Evolutionary conservation across 2,113 vertebrate species (phyloP).

Genomic region (Pandion haliaetus): DNA sequence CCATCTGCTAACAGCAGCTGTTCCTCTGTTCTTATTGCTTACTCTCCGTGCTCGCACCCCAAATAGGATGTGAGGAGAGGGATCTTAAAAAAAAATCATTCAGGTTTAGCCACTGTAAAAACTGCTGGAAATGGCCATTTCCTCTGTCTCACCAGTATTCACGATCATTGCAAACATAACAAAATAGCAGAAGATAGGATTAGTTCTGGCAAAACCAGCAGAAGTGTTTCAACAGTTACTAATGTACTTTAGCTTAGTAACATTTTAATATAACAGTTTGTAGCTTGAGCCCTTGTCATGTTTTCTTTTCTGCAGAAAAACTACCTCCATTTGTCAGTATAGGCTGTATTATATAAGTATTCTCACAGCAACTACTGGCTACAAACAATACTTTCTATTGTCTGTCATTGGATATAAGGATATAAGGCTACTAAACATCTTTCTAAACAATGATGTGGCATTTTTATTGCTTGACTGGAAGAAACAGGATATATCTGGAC

Average conservation of each 20-base stretch:
- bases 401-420: neutral
- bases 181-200: neutral
- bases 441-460: accelerated
- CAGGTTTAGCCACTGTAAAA: neutral
- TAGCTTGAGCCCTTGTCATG: neutral
- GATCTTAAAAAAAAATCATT: neutral
- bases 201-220: neutral
- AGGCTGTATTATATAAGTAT: neutral
- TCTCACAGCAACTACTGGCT: neutral
- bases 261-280: neutral
- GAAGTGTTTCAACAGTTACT: neutral
- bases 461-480: neutral
- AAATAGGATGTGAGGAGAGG: neutral
- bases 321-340: neutral
- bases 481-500: neutral
- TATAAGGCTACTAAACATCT: neutral
- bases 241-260: neutral
- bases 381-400: neutral
- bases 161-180: neutral
- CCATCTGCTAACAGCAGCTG: neutral
- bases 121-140: neutral
- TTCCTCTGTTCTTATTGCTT: neutral
- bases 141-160: neutral
- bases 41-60: neutral
- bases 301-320: neutral